phyloP scores from a whole-genome alignment of 2,113 vertebrate genomes.

The Ammodytes marinus region DNA sequence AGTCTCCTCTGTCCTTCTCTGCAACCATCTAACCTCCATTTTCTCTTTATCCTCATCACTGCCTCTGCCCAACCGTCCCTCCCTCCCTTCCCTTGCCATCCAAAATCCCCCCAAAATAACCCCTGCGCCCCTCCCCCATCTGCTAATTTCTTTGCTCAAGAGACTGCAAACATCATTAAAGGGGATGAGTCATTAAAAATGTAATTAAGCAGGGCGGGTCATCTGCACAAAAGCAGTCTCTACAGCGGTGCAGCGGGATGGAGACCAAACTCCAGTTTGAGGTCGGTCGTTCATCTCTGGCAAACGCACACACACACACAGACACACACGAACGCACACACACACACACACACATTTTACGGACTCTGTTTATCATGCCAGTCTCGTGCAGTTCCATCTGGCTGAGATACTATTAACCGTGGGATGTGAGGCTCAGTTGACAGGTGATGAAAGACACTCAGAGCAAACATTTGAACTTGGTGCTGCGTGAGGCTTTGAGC shows the following conservation, averaged over 20 bases:
- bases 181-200: conserved; percentile 75
- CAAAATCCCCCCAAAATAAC: conserved; percentile 12
- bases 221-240: conserved; percentile 54
- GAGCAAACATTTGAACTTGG: conserved; percentile 61
- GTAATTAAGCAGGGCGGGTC: conserved; percentile 76
- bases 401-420: conserved; percentile 7
- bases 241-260: conserved; percentile 22
- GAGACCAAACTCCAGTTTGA: conserved; percentile 52
- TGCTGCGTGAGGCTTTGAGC: conserved; percentile 24
- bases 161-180: conserved; percentile 77
- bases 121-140: neutral
- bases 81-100: neutral
- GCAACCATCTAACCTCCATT: conserved; percentile 3
- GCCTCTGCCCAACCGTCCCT: conserved; percentile 20
- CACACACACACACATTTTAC: conserved; percentile 1
- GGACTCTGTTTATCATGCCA: conserved; percentile 47
- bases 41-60: neutral
- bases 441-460: conserved; percentile 70
- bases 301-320: neutral
- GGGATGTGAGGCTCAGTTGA: conserved; percentile 38
- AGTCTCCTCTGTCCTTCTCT: neutral
- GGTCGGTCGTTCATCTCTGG: conserved; percentile 50
- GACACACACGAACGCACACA: conserved; percentile 8
- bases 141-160: conserved; percentile 66
- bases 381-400: conserved; percentile 29